These are phyloP conservation scores for Drosophila suboccidentalis DNA, from an alignment of 2,888 invertebrate species.

Conservation along the genomic window DNA sequence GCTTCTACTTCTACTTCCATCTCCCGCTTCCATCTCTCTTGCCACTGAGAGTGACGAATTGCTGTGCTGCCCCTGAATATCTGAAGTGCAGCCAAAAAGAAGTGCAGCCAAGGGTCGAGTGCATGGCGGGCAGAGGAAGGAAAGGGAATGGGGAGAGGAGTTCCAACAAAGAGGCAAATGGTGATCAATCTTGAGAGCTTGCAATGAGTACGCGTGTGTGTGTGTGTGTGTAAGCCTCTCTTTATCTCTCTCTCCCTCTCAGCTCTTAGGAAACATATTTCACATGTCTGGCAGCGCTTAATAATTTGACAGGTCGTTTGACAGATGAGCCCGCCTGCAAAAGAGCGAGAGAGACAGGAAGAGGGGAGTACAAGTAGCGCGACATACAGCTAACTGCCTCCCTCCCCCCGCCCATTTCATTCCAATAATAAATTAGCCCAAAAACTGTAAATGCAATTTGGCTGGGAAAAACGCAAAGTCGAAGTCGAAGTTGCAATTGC, in stretches of 20 bases:
- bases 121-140: neutral
- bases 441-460: conserved; percentile 77
- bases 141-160: neutral
- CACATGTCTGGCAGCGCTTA: conserved; percentile 77
- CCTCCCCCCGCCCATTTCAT: conserved; percentile 20
- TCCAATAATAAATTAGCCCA: conserved; percentile 75
- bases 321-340: conserved; percentile 66
- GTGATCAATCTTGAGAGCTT: conserved; percentile 74
- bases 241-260: neutral
- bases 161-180: conserved; percentile 47
- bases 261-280: conserved; percentile 57
- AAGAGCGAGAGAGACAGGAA: neutral
- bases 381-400: conserved; percentile 25
- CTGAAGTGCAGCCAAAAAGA: conserved; percentile 53
- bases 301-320: conserved; percentile 76
- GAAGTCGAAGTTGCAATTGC: conserved; percentile 33
- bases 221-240: conserved; percentile 2
- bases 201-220: conserved; percentile 13
- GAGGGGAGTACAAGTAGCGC: conserved; percentile 32
- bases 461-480: conserved; percentile 40
- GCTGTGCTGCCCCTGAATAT: conserved; percentile 70
- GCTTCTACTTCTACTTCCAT: no score
- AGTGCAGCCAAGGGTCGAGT: conserved; percentile 27
- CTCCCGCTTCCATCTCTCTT: neutral
- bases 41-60: conserved; percentile 62